Base-by-base conservation (phyloP, 1,140 invertebrate genomes). In the Cotesia chilonis region DNA sequence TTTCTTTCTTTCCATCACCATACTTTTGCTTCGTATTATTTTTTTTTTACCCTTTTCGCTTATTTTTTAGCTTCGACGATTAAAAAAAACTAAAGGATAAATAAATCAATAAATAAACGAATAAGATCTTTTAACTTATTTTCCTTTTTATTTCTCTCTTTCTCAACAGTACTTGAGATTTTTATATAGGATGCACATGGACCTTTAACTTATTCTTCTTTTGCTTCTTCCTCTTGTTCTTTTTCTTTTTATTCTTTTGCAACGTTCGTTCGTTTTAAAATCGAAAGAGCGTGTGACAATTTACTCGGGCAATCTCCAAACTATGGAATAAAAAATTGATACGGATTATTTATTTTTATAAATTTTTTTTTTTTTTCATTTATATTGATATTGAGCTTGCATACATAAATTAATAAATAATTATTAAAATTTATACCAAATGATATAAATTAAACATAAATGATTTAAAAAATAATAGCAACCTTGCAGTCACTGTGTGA, bases 221-320 rank as follows among this genome's bases (percentile, higher is more conserved):
- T 6, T 10, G 0, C 41, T 17, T 17, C n/a, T 35, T 4, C 63
- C 47, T 1, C 3, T 5, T 1, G 17, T 64, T 51, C 37, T 36
- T 59, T 36, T 6, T 65, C 14, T 20, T 72, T 41, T 52, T 65
- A 20, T 52, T 68, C 41, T 17, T 38, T 35, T 35, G 47, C 20
- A 41, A 9, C 28, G 35, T 63, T 60, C 51, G 47, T 51, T 52
- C 51, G 7, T 51, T 71, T 36, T 41, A 78, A 77, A 81, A 79
- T 78, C 74, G 77, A 80, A 78, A 80, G 83, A 85, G 82, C 83
- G 85, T 86, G 85, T 86, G 85, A 87, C 84, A 86, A 86, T 87
- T 87, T 86, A 86, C 84, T 86, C 81, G 83, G 82, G 73, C 83
- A 80, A 85, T 83, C 82, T 80, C 78, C 76, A 63, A 75, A 76